phyloP scores from a whole-genome alignment of 2,888 invertebrate species.

The Lasioglossum vierecki region DNA sequence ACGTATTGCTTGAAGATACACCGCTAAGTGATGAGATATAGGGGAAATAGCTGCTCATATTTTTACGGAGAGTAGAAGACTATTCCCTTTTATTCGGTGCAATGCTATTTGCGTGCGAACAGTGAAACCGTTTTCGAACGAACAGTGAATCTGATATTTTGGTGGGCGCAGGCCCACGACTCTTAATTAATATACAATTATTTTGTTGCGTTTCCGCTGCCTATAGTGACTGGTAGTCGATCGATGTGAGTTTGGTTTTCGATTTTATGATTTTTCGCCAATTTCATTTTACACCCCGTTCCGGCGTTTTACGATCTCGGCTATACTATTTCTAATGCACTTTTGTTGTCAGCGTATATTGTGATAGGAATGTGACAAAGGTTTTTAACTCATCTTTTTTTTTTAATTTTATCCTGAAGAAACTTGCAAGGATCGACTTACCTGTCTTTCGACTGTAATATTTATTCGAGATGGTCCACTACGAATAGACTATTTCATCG shows the following conservation, averaged over 20 bases:
- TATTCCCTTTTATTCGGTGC: constrained; percentile 55
- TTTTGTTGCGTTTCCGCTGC: neutral
- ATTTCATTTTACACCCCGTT: constrained; percentile 1
- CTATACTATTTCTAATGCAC: neutral
- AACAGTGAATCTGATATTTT: constrained; percentile 12
- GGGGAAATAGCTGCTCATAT: constrained; percentile 61
- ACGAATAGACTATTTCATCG: constrained; percentile 29
- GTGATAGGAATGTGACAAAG: neutral
- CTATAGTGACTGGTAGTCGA: constrained; percentile 18
- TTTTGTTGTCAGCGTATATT: neutral
- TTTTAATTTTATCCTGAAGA: neutral
- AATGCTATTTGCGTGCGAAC: constrained; percentile 31
- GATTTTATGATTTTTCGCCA: neutral
- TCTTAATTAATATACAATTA: constrained; percentile 9
- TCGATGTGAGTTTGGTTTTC: constrained; percentile 9
- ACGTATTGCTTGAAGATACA: constrained; percentile 45
- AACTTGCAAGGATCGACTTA: constrained; percentile 29
- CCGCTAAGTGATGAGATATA: constrained; percentile 32
- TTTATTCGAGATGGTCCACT: constrained; percentile 43
- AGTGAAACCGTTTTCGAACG: constrained; percentile 4
- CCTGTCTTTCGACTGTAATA: constrained; percentile 40
- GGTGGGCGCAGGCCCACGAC: neutral
- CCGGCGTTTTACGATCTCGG: neutral
- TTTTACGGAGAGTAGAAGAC: constrained; percentile 65
- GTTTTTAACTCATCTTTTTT: neutral